Conservation (phyloP, 2,888 invertebrate species). For the Lepidochrysops patricia region DNA sequence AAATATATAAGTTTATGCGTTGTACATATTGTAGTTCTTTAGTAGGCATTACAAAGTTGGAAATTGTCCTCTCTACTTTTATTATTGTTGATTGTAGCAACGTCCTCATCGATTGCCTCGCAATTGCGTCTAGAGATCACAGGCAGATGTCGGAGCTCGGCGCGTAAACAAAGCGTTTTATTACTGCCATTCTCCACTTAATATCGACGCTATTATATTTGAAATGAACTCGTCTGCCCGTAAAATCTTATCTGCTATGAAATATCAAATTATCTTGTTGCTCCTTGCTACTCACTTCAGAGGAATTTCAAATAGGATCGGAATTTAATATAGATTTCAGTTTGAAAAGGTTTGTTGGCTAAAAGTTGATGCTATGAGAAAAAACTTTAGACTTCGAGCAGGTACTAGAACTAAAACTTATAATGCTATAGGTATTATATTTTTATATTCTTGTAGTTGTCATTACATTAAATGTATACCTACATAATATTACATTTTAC, state of each 20-base stretch:
- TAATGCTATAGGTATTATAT: too few relatives aligned
- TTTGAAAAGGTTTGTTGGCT: too few relatives aligned
- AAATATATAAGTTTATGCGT: too few relatives aligned
- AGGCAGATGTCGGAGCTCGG: constrained; percentile 16
- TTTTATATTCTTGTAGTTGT: too few relatives aligned
- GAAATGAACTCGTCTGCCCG: background rate
- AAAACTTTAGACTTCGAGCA: too few relatives aligned
- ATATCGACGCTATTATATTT: constrained; percentile 8
- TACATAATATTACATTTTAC: background rate
- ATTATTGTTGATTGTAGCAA: constrained; percentile 1
- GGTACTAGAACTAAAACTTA: too few relatives aligned
- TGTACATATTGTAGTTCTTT: too few relatives aligned
- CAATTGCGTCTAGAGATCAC: constrained; percentile 13
- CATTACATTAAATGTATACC: too few relatives aligned
- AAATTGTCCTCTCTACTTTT: background rate
- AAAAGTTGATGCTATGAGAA: too few relatives aligned
- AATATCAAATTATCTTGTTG: background rate
- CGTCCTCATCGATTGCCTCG: background rate
- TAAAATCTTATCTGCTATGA: background rate
- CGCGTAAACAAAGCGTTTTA: constrained; percentile 19
- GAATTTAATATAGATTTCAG: background rate
- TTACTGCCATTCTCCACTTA: constrained; percentile 10
- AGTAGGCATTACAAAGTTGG: background rate
- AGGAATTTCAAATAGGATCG: background rate
- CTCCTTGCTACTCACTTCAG: background rate